A percentile compares a stretch with the other conserved stretches of the same genome.
Evolutionary conservation across 1,140 invertebrate species (phyloP).

Genomic region (Drosophila persimilis): DNA sequence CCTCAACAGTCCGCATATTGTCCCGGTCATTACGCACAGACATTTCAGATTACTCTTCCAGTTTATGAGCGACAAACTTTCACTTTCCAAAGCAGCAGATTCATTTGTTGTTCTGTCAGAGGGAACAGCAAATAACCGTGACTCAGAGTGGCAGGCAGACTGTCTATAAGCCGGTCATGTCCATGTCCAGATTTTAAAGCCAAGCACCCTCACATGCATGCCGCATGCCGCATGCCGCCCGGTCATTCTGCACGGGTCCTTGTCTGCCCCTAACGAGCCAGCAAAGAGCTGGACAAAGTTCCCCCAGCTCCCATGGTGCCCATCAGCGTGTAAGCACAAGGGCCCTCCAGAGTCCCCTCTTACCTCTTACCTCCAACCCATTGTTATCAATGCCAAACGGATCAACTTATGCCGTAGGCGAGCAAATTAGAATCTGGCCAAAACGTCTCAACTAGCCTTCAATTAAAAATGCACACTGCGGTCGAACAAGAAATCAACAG

Average conservation of each 20-base stretch:
- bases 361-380: no score
- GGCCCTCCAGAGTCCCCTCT: not conserved
- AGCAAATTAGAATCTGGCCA: slow-evolving; percentile 27
- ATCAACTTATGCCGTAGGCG: slow-evolving; percentile 10
- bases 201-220: slow-evolving; percentile 37
- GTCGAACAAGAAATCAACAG: slow-evolving; percentile 1
- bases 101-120: slow-evolving; percentile 13
- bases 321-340: slow-evolving; percentile 23
- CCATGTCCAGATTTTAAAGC: slow-evolving; percentile 58
- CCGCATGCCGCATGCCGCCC: slow-evolving; percentile 41
- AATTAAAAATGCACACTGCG: slow-evolving; percentile 56
- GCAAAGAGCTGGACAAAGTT: slow-evolving; percentile 29
- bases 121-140: slow-evolving; percentile 30
- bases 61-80: slow-evolving; percentile 52
- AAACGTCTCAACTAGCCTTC: slow-evolving; percentile 20
- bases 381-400: not conserved
- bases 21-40: slow-evolving; percentile 51
- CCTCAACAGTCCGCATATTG: slow-evolving; percentile 31
- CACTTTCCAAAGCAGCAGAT: slow-evolving; percentile 44
- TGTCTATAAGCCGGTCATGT: slow-evolving; percentile 10
- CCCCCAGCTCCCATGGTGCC: slow-evolving; percentile 38
- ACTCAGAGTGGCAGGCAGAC: slow-evolving; percentile 11
- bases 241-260: slow-evolving; percentile 50
- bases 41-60: slow-evolving; percentile 52
- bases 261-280: slow-evolving; percentile 64